Percentiles rank a stretch among this genome's conserved stretches.
Evolutionary conservation across 1,140 invertebrate genomes (phyloP).

Genomic region (Brachionus koreanus): DNA sequence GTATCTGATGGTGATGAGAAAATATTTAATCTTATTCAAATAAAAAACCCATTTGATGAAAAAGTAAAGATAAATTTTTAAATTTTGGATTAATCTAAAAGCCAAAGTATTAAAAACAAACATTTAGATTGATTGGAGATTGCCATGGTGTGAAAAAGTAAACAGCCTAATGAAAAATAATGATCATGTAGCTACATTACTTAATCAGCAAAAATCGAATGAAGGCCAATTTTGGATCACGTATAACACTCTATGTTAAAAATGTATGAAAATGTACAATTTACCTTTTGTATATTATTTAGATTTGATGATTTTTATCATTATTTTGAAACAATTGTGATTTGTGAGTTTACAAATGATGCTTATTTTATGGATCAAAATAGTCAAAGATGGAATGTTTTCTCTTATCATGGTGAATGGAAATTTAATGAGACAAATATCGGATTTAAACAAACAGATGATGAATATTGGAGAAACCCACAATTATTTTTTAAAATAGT

Average conservation of each 20-base stretch:
- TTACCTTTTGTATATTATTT: no score
- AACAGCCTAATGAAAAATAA: neutral
- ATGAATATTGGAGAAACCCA: slow-evolving; percentile 35
- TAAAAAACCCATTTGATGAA: neutral
- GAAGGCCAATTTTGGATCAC: neutral
- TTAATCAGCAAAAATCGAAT: neutral
- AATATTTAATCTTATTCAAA: neutral
- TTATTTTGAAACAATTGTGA: slow-evolving; percentile 1
- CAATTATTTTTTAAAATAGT: slow-evolving; percentile 22
- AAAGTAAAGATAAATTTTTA: no score
- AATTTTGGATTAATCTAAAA: no score
- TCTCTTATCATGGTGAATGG: slow-evolving; percentile 41
- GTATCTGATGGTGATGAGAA: neutral
- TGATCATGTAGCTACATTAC: neutral
- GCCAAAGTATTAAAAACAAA: neutral
- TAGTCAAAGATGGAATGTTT: neutral
- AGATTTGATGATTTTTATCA: slow-evolving; percentile 12
- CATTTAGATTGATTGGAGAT: neutral
- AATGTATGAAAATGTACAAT: no score
- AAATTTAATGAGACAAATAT: neutral
- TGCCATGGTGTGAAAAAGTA: neutral
- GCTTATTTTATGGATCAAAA: neutral
- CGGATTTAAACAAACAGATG: neutral
- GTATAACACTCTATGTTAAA: neutral
- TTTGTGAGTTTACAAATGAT: slow-evolving; percentile 1